Base-by-base conservation (phyloP, 2,888 invertebrate genomes). In the Caenorhabditis sp. region DNA sequence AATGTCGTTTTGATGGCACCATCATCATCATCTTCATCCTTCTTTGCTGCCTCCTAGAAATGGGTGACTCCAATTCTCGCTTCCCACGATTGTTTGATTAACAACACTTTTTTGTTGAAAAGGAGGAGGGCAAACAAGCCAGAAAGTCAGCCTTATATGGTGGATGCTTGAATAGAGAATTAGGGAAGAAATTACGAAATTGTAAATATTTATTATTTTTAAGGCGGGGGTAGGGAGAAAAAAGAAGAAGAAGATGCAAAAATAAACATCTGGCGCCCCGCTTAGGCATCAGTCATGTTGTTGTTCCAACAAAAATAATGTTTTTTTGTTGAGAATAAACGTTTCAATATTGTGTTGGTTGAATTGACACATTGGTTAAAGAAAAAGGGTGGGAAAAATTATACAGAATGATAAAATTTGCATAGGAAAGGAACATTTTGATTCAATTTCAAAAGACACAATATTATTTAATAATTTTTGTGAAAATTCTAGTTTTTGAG, bases 31-130 rank as follows among this genome's bases (percentile, higher is more conserved):
- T 31, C 31, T 4, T 31, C 31, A 7, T 31, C 4, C 4, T 31
- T 31, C 10, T 31, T 31, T 7, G 36, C 36, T 10, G 10, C 36
- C 10, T 8, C 36, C 36, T 8, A 36, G 36, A 36, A 36, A 10
- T 10, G 17, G 31, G 31, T 31, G 31, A 31, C 31, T 31, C 10
- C 10, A 7, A 31, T 31, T 43, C 43, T 43, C 61, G 54, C 59
- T 67, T 67, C 67, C 67, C 72, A 64, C 62, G 63, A 59, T 62
- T 62, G 67, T 72, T 67, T 72, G 64, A 64, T 71, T 71, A 66
- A 70, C 70, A 57, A 59, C 54, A 61, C 38, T 54, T 23, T 52
- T 52, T 52, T 52, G 43, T 67, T 36, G 26, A 31, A 58, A 53
- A 54, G 38, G 12, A 50, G 8, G n/a, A 54, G 36, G 36, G 27